These are phyloP conservation scores for Pangasianodon gigas DNA, from an alignment of 2,113 vertebrate genomes.

Conservation along the genomic window DNA sequence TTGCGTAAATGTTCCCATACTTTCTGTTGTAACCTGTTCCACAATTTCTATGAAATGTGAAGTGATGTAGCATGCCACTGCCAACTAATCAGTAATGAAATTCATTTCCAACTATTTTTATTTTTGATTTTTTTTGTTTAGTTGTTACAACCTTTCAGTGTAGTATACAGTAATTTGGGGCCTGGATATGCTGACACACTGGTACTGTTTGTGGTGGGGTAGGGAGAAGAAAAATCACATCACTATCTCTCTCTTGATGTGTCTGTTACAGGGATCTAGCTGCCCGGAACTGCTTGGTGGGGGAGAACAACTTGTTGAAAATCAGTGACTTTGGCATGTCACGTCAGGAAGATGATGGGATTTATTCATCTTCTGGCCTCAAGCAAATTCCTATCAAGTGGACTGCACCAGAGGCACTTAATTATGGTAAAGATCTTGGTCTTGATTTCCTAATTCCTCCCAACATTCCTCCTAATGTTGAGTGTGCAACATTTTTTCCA, in stretches of 20 bases:
- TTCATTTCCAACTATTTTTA: not conserved
- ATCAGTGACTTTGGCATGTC: slow-evolving; percentile 99
- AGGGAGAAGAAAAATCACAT: not conserved
- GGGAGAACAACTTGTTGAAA: slow-evolving; percentile 88
- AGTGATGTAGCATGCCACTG: too few relatives aligned
- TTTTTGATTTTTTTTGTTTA: not conserved
- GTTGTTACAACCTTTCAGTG: not conserved
- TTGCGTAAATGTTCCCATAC: too few relatives aligned
- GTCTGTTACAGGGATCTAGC: slow-evolving; percentile 85
- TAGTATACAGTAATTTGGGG: not conserved
- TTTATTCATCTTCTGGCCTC: slow-evolving; percentile 94
- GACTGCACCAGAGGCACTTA: slow-evolving; percentile 97
- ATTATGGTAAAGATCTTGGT: slow-evolving; percentile 83
- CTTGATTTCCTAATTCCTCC: not conserved
- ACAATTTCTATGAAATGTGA: too few relatives aligned
- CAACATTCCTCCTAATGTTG: not conserved
- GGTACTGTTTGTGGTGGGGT: not conserved
- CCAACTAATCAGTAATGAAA: not conserved
- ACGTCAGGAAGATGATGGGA: slow-evolving; percentile 92
- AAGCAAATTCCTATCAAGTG: slow-evolving; percentile 99
- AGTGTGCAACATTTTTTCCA: not conserved
- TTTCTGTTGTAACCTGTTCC: too few relatives aligned
- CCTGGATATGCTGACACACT: not conserved
- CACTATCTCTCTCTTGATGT: not conserved
- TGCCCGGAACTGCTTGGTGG: slow-evolving; percentile 94